Percentiles rank a stretch among this genome's conserved stretches.
These are phyloP conservation scores for Oxyruncus cristatus DNA, from an alignment of 2,113 vertebrate genomes.

Conservation along the genomic window DNA sequence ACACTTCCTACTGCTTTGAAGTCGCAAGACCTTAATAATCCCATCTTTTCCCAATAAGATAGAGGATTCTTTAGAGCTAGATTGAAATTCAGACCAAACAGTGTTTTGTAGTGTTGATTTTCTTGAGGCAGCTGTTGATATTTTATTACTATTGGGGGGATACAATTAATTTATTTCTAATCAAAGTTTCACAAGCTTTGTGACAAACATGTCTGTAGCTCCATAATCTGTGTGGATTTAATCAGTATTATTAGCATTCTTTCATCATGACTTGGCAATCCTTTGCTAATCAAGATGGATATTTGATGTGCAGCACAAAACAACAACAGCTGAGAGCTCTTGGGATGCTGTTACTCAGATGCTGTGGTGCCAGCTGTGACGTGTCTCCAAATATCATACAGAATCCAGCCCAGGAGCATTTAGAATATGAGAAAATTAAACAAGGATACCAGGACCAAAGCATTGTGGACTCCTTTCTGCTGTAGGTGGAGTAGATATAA, in stretches of 20 bases:
- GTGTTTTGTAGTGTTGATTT: neutral
- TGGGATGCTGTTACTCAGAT: neutral
- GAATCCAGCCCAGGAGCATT: neutral
- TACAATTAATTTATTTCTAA: conserved; percentile 25
- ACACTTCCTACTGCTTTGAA: neutral
- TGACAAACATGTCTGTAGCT: neutral
- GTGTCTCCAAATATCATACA: neutral
- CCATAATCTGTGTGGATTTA: conserved; percentile 23
- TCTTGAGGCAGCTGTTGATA: neutral
- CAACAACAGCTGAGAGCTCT: neutral
- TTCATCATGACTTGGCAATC: conserved; percentile 44
- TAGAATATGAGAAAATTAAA: neutral
- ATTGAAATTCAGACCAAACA: neutral
- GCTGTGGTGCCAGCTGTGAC: neutral
- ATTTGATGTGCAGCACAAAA: neutral
- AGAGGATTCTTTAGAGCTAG: neutral
- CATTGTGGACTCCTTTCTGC: neutral
- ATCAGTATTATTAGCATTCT: conserved; percentile 56
- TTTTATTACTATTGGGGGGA: neutral
- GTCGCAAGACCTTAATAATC: neutral
- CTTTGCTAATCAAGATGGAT: conserved; percentile 35
- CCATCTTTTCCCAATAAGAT: neutral
- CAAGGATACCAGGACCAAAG: neutral
- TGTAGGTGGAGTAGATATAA: neutral
- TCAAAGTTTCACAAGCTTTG: conserved; percentile 16